Conservation (phyloP, 2,113 vertebrate species). For the Verasper variegatus region DNA sequence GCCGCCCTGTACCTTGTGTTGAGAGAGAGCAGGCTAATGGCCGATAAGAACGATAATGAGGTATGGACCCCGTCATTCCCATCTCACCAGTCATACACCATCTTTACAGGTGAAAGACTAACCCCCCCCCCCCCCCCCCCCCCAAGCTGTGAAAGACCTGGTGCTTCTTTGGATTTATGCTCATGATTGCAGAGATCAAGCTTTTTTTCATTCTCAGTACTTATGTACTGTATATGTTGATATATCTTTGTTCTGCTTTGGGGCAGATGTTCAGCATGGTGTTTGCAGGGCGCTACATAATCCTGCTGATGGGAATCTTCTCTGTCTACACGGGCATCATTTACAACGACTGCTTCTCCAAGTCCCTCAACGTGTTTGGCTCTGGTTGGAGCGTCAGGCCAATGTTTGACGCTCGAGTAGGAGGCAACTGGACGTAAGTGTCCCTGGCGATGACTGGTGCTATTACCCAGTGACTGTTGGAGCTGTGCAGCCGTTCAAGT, state of each 20-base stretch:
- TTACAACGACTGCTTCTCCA: conserved; percentile 99
- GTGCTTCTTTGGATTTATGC: neutral
- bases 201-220: no score
- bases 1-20: conserved; percentile 95
- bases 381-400: conserved; percentile 95
- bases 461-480: neutral
- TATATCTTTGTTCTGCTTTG: neutral
- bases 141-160: no score
- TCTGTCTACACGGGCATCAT: conserved; percentile 97
- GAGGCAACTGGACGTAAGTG: conserved; percentile 95
- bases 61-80: conserved; percentile 72
- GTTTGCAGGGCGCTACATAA: conserved; percentile 96
- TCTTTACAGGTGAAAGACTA: neutral
- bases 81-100: conserved; percentile 14
- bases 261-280: conserved; percentile 94
- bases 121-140: no score
- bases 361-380: conserved; percentile 94
- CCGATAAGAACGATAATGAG: conserved; percentile 97
- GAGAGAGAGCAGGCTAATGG: conserved; percentile 91
- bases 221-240: neutral
- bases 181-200: neutral
- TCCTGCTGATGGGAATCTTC: conserved; percentile 97
- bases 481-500: no score
- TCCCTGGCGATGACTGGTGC: neutral
- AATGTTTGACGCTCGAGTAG: conserved; percentile 83